Evolutionary conservation across 92 coral and sea anemone genomes (phyloP), one percentile per base, ranked within the genome.

Genomic region (Epizoanthus scotinus): DNA sequence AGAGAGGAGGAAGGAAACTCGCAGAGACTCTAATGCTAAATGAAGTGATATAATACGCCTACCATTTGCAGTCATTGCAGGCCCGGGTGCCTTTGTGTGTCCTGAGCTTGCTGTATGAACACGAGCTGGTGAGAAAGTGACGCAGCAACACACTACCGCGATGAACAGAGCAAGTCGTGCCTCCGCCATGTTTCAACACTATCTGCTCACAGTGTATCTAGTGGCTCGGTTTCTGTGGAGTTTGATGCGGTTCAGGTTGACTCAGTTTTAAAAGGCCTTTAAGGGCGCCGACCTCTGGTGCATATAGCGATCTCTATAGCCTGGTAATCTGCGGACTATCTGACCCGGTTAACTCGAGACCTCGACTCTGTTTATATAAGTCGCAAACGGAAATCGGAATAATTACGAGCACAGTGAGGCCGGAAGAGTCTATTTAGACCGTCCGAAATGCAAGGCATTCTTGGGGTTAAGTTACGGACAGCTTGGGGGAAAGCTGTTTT

Each of bases 391-490:
- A 87, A 87, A 87, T 62, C 65, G 71, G 88, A 77, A 80, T 87
- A 83, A 87, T 87, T 87, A 77, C 59, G 42, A 78, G 57, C 82
- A 64, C 79, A 73, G 71, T 25, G 82, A 84, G 77, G 85, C 91
- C 91, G 91, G 91, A 87, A 87, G 64, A 42, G 59, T 71, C 79
- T 84, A 84, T 87, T 87, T 87, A 87, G 82, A 82, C 90, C 86
- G 65, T 31, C 18, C 65, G 64, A 59, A 56, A 73, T 73, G 31
- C 65, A 10, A 26, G 26, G 52, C 58, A 73, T 73, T 55, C 79
- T 53, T 29, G 78, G 64, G 62, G 38, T 73, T 73, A 56, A 18
- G 24, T 29, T 18, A 26, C 26, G 22, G 58, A 20, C 15, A 15
- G 7, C n/a, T 27, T 19, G 63, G 22, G 47, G 50, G 19, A 71